Evolutionary conservation across 1,140 invertebrate genomes (phyloP).

Genomic region (Dendrolimus punctatus): DNA sequence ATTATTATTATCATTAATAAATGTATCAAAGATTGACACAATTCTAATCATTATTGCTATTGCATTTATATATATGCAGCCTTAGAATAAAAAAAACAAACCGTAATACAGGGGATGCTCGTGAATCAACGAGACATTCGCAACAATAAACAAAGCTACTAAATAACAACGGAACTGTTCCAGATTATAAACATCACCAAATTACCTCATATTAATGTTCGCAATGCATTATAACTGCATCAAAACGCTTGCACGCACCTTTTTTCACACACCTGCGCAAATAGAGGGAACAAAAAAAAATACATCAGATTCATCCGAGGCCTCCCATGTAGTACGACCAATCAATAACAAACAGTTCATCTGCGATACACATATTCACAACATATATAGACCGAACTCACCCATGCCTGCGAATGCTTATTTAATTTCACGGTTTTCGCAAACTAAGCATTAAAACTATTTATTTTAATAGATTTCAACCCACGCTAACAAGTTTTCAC

Average conservation of each 20-base stretch:
- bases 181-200: too few relatives aligned
- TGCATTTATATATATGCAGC: too few relatives aligned
- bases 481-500: slow-evolving; percentile 57
- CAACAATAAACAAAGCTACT: too few relatives aligned
- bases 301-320: slow-evolving; percentile 15
- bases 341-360: slow-evolving; percentile 48
- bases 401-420: slow-evolving; percentile 23
- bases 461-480: slow-evolving; percentile 35
- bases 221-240: too few relatives aligned
- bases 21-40: too few relatives aligned
- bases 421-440: slow-evolving; percentile 14
- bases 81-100: too few relatives aligned
- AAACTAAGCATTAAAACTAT: slow-evolving; percentile 22
- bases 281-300: slow-evolving; percentile 18
- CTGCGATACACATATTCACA: slow-evolving; percentile 5
- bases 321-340: slow-evolving; percentile 47
- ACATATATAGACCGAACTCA: slow-evolving; percentile 23
- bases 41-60: too few relatives aligned
- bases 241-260: background rate
- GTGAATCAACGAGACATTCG: too few relatives aligned
- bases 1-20: too few relatives aligned
- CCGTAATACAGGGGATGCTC: too few relatives aligned
- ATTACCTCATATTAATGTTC: too few relatives aligned
- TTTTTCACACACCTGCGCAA: slow-evolving; percentile 19
- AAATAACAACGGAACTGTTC: too few relatives aligned